These are phyloP conservation scores for Eupithecia subfuscata DNA, from an alignment of 2,888 invertebrate genomes.

Conservation along the genomic window DNA sequence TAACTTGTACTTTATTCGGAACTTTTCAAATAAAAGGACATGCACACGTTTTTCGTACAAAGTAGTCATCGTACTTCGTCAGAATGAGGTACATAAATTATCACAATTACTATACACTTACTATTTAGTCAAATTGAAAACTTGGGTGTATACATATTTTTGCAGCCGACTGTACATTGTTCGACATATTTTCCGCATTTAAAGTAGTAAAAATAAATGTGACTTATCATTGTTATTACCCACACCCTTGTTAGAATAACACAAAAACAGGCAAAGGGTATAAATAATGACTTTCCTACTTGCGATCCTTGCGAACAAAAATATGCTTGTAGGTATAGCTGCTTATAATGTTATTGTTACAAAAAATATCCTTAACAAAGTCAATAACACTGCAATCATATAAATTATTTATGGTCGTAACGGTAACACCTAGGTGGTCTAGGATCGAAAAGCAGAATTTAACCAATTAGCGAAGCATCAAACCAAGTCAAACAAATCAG, in stretches of 20 bases:
- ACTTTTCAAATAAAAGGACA: too few relatives aligned
- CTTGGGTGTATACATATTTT: too few relatives aligned
- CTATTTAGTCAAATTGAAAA: too few relatives aligned
- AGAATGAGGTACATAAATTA: too few relatives aligned
- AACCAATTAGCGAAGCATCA: conserved; percentile 8
- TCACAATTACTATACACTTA: too few relatives aligned
- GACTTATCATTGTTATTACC: not conserved
- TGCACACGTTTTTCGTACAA: too few relatives aligned
- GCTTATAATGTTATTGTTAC: not conserved
- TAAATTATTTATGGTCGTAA: conserved; percentile 19
- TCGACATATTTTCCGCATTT: conserved; percentile 6
- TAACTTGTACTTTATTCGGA: too few relatives aligned
- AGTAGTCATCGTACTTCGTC: too few relatives aligned
- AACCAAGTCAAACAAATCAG: conserved; percentile 7
- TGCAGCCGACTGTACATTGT: too few relatives aligned
- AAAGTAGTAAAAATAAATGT: not conserved
- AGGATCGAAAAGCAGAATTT: conserved; percentile 6
- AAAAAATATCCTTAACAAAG: conserved; percentile 1
- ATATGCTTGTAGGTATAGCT: not conserved
- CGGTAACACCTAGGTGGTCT: conserved; percentile 3
- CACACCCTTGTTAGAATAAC: conserved; percentile 4
- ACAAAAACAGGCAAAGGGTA: not conserved
- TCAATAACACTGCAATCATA: conserved; percentile 9
- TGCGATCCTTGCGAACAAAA: not conserved
- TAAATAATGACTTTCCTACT: not conserved